Percentiles rank a stretch among this genome's conserved stretches.
These are phyloP conservation scores for Potamilus streckersoni DNA, from an alignment of 1,140 invertebrate species.

Conservation along the genomic window DNA sequence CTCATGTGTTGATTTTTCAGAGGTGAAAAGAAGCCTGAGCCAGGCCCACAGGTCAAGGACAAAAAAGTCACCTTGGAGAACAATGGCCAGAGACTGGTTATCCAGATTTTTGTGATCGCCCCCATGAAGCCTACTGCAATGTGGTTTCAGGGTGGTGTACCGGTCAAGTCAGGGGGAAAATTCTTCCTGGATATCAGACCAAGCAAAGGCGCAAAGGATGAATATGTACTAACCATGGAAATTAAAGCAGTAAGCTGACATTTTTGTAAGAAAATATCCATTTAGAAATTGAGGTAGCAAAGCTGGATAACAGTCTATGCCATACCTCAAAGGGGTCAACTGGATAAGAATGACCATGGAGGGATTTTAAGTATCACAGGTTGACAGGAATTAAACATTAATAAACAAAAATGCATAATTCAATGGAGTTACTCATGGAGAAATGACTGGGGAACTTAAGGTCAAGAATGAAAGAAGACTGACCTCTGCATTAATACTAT, in stretches of 20 bases:
- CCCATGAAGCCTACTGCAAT: slow-evolving; percentile 49
- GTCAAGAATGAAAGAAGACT: too few relatives aligned
- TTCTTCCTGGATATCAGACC: slow-evolving; percentile 51
- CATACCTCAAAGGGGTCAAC: too few relatives aligned
- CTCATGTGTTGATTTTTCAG: slow-evolving; percentile 20
- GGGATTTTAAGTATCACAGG: too few relatives aligned
- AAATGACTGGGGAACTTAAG: too few relatives aligned
- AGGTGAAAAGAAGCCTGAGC: slow-evolving; percentile 6
- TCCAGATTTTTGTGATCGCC: slow-evolving; percentile 48
- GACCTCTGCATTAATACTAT: too few relatives aligned
- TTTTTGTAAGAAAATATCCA: not conserved
- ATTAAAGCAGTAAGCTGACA: slow-evolving; percentile 56
- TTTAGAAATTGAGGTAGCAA: not conserved
- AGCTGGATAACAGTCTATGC: too few relatives aligned
- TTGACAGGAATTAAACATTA: too few relatives aligned
- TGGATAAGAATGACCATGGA: too few relatives aligned
- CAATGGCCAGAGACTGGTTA: slow-evolving; percentile 69
- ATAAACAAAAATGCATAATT: too few relatives aligned
- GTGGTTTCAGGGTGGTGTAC: slow-evolving; percentile 59
- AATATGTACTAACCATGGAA: slow-evolving; percentile 49
- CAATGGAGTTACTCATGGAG: too few relatives aligned
- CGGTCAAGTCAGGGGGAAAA: slow-evolving; percentile 59
- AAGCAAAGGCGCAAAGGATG: slow-evolving; percentile 41
- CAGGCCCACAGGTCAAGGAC: slow-evolving; percentile 92
- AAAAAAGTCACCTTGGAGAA: slow-evolving; percentile 98